Conservation (phyloP, 2,888 invertebrate species). For the Pediacus dermestoides region DNA sequence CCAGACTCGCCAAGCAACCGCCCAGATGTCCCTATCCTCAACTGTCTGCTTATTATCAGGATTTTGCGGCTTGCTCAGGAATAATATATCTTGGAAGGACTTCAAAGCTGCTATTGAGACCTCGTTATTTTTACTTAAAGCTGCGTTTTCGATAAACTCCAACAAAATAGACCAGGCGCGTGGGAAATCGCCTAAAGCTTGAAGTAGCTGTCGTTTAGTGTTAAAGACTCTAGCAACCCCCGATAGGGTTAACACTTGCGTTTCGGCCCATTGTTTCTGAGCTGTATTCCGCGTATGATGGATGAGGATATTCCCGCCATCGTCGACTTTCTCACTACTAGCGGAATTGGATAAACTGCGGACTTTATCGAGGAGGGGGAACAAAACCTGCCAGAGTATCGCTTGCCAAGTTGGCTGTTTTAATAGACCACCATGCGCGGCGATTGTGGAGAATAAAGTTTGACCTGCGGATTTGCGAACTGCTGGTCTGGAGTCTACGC, state of each 20-base stretch:
- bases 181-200: constrained; percentile 84
- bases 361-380: constrained; percentile 92
- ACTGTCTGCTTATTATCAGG: constrained; percentile 43
- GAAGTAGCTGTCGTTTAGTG: constrained; percentile 80
- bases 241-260: constrained; percentile 85
- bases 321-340: constrained; percentile 78
- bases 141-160: constrained; percentile 91
- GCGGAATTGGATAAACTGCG: constrained; percentile 68
- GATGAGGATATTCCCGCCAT: constrained; percentile 90
- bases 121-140: constrained; percentile 90
- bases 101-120: constrained; percentile 93
- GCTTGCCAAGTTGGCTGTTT: constrained; percentile 90
- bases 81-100: constrained; percentile 93
- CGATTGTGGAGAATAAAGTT: constrained; percentile 95
- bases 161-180: constrained; percentile 91
- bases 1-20: constrained; percentile 84
- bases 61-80: constrained; percentile 56
- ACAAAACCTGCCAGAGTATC: constrained; percentile 91
- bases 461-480: constrained; percentile 96
- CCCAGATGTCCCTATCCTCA: constrained; percentile 67
- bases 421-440: constrained; percentile 88
- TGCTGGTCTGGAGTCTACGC: constrained; percentile 92
- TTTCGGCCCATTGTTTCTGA: constrained; percentile 99
- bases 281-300: constrained; percentile 98
- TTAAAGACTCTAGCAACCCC: constrained; percentile 93